Evolutionary conservation across 1,140 invertebrate genomes (phyloP), one percentile per base, ranked within the genome.

Genomic region (Pseudachorutes palmiensis): DNA sequence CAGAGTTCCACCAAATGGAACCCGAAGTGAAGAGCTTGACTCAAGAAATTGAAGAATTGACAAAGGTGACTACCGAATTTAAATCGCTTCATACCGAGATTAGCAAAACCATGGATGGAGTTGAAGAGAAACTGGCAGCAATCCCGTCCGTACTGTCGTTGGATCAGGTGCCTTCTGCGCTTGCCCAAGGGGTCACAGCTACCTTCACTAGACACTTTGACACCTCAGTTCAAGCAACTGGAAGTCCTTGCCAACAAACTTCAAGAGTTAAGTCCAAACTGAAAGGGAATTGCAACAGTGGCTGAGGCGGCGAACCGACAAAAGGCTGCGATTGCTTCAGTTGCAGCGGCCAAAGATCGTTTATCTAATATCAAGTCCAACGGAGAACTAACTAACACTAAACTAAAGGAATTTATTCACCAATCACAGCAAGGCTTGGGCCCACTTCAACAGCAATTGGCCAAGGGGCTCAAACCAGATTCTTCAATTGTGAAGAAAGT

Each of bases 391-490:
- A 9, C 36, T 41, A 5, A 9, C 5, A 19, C 5, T 9, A 41
- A 41, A 41, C 19, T 41, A 41, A 19, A 41, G 19, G 19, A 41
- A 41, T 29, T 82, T 83, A 48, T 79, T 90, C 3, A 93, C 91
- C 88, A 83, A 88, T 68, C 5, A 30, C 5, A 55, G 41, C 65
- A 68, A 33, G 22, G 3, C n/a, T 55, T 51, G 36, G 19, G 19
- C 5, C 36, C 36, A 5, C 5, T 41, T 5, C 5, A 5, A 5
- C 5, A 41, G 36, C 5, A 41, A 9, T 41, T 41, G 19, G 5
- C 36, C 5, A 41, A 41, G 19, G 36, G 5, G 5, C 19, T 19
- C 5, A 41, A 41, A 41, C 36, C 36, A 19, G 36, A 41, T 19
- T 9, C 5, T 19, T 19, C 36, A 41, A 9, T 41, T 5, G 19